Conservation (phyloP, 2,797 vertebrate genomes). For the Enteromius mattozi region DNA sequence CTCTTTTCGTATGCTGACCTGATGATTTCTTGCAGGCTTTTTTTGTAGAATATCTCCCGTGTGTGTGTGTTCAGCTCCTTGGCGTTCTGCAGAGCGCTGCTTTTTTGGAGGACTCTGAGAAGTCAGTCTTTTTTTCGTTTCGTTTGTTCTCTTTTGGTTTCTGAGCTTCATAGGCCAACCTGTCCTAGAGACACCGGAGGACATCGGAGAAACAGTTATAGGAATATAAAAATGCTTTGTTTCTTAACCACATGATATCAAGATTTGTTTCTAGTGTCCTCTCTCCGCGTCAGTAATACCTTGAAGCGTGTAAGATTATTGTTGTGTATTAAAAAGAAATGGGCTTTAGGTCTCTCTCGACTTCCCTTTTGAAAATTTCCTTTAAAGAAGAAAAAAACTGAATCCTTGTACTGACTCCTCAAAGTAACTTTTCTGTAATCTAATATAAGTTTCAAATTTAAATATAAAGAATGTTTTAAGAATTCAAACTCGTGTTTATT, state of each 20-base stretch:
- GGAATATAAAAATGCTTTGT: conserved; percentile 76
- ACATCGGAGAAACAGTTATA: conserved; percentile 73
- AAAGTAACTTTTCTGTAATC: conserved; percentile 96
- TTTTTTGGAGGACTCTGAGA: conserved; percentile 82
- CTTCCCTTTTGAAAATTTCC: conserved; percentile 88
- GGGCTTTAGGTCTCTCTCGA: conserved; percentile 81
- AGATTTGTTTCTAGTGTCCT: conserved; percentile 80
- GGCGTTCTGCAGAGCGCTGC: conserved; percentile 87
- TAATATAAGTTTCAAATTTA: conserved; percentile 99
- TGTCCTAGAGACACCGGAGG: conserved; percentile 72
- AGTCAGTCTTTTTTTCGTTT: conserved; percentile 63
- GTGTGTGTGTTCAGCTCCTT: conserved; percentile 82
- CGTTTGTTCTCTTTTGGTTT: conserved; percentile 73
- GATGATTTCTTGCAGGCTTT: conserved; percentile 72
- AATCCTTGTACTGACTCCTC: conserved; percentile 87
- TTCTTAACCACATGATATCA: conserved; percentile 70
- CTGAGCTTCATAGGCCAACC: conserved; percentile 84
- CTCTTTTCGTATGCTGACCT: conserved; percentile 70
- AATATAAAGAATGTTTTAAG: conserved; percentile 99
- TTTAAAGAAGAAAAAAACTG: conserved; percentile 80
- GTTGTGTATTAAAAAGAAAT: conserved; percentile 74
- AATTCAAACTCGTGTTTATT: conserved; percentile 81
- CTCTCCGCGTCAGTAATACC: conserved; percentile 77
- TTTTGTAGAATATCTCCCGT: conserved; percentile 77
- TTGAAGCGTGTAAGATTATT: conserved; percentile 75